A percentile compares a stretch with the other conserved stretches of the same genome.
Evolutionary conservation across 2,797 vertebrate genomes (phyloP).

Genomic region (Hephaestus fuliginosus): DNA sequence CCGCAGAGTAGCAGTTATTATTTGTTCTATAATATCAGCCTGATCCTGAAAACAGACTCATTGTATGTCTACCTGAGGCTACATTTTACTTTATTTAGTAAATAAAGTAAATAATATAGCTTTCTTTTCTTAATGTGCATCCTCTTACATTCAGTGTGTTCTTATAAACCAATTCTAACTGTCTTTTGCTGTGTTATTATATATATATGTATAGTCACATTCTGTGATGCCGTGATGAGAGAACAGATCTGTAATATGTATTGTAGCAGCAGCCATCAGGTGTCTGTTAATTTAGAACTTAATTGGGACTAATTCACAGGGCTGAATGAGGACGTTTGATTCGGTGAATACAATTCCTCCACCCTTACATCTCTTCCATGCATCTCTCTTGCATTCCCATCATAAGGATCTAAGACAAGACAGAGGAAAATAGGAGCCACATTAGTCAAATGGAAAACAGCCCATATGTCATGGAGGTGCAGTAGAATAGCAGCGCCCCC

Average conservation of each 20-base stretch:
- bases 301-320: constrained; percentile 10
- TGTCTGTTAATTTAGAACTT: background rate
- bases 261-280: constrained; percentile 2
- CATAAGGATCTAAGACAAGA: background rate
- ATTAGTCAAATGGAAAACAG: background rate
- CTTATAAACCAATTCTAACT: background rate
- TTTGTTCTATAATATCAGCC: background rate
- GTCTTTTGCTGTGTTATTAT: background rate
- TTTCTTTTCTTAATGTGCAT: background rate
- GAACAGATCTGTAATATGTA: background rate
- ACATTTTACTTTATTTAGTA: background rate
- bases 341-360: background rate
- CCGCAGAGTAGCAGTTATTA: background rate
- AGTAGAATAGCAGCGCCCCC: background rate
- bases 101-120: background rate
- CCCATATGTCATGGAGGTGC: background rate
- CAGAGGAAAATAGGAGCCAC: background rate
- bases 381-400: background rate
- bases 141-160: background rate
- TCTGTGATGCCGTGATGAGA: background rate
- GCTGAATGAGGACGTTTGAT: background rate
- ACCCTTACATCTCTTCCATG: background rate
- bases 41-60: background rate
- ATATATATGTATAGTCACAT: no score
- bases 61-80: background rate